phyloP scores from a whole-genome alignment of 2,888 invertebrate genomes.

The Cyaniris semiargus region DNA sequence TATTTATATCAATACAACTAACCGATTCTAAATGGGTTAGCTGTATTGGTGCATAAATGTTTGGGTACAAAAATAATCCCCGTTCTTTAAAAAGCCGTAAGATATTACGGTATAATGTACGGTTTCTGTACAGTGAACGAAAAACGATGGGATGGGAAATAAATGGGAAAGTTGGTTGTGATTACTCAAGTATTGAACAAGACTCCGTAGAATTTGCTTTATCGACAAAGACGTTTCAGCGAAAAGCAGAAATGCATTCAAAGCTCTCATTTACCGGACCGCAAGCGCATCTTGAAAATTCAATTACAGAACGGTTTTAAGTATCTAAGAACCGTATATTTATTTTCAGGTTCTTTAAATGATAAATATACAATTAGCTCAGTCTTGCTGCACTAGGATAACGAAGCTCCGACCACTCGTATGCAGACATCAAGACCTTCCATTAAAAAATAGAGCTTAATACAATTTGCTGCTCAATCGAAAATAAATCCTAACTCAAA shows the following conservation, averaged over 20 bases:
- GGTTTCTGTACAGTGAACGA: too few species aligned
- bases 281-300: constrained; percentile 9
- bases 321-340: constrained; percentile 30
- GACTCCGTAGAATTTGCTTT: not conserved
- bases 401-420: constrained; percentile 45
- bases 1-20: too few species aligned
- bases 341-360: constrained; percentile 36
- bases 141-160: too few species aligned
- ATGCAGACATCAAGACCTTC: constrained; percentile 41
- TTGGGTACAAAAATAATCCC: too few species aligned
- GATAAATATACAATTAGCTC: constrained; percentile 42
- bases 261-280: constrained; percentile 13
- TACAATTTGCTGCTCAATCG: constrained; percentile 28
- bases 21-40: too few species aligned
- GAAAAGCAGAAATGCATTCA: constrained; percentile 14
- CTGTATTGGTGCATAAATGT: too few species aligned
- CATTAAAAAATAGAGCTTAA: constrained; percentile 44
- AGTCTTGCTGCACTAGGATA: constrained; percentile 44
- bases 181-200: not conserved
- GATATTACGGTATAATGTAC: too few species aligned
- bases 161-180: not conserved
- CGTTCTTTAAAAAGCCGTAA: too few species aligned
- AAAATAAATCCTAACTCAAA: constrained; percentile 33
- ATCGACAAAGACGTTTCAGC: not conserved
- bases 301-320: constrained; percentile 30